Evolutionary conservation across 2,888 invertebrate genomes (phyloP).

Genomic region (Boloria selene): DNA sequence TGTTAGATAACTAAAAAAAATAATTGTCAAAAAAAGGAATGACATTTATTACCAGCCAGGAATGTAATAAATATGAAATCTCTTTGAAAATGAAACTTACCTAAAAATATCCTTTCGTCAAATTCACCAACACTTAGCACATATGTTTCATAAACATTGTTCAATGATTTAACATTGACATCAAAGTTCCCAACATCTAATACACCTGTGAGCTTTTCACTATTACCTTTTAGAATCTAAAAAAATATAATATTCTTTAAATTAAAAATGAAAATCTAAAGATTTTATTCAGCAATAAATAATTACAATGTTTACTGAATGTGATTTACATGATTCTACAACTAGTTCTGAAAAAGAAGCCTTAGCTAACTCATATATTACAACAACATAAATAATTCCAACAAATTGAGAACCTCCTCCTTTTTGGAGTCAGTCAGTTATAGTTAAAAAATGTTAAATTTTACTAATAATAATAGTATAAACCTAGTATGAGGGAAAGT

Average conservation of each 20-base stretch:
- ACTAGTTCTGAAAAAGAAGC: too few relatives aligned
- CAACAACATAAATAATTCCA: too few relatives aligned
- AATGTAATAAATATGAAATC: background rate
- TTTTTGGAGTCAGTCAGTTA: too few relatives aligned
- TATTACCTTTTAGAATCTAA: constrained; percentile 88
- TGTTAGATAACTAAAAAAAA: constrained; percentile 5
- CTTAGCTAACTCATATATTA: too few relatives aligned
- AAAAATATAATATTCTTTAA: constrained; percentile 8
- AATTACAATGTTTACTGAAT: too few relatives aligned
- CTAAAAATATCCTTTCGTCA: constrained; percentile 97
- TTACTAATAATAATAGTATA: too few relatives aligned
- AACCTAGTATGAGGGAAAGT: too few relatives aligned
- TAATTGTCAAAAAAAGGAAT: too few relatives aligned
- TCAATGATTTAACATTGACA: constrained; percentile 91
- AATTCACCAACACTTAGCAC: constrained; percentile 96
- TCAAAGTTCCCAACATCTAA: constrained; percentile 92
- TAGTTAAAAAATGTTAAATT: too few relatives aligned
- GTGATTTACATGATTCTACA: too few relatives aligned
- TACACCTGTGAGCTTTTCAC: constrained; percentile 86
- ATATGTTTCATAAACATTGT: constrained; percentile 94
- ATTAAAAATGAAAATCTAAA: background rate
- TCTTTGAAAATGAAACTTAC: constrained; percentile 67
- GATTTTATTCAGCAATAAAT: too few relatives aligned
- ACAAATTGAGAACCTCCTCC: too few relatives aligned
- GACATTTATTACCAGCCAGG: background rate